Percentiles rank a stretch among this genome's conserved stretches.
phyloP scores from a whole-genome alignment of 2,113 vertebrate species.

The Clarias macrocephalus region DNA sequence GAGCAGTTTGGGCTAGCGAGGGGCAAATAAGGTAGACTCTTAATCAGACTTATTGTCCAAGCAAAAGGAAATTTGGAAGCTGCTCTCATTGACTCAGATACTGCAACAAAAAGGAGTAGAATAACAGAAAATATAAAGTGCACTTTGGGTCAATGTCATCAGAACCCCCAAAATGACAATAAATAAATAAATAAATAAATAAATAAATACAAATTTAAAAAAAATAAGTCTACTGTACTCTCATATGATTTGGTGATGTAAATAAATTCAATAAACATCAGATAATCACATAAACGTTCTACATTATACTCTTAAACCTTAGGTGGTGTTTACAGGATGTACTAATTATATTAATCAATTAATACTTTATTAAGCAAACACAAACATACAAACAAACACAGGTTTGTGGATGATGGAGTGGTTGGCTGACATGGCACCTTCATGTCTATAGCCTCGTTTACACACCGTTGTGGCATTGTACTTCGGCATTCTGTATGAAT shows the following conservation, averaged over 20 bases:
- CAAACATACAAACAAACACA: neutral
- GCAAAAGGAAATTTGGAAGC: neutral
- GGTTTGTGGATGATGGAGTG: neutral
- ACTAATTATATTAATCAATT: too few species aligned
- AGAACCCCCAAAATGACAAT: neutral
- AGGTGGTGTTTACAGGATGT: too few species aligned
- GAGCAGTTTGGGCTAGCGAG: neutral
- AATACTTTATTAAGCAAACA: too few species aligned
- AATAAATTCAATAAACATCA: neutral
- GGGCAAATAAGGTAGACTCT: neutral
- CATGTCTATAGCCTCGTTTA: too few species aligned
- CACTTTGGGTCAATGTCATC: neutral
- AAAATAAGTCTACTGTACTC: conserved; percentile 6
- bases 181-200: too few species aligned
- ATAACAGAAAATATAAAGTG: neutral
- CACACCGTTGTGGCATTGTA: too few species aligned
- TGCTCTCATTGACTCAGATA: neutral
- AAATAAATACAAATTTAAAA: too few species aligned
- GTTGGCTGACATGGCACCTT: neutral
- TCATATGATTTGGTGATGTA: neutral
- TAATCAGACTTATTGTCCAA: neutral
- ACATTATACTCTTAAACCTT: too few species aligned
- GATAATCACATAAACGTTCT: neutral
- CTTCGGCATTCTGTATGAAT: too few species aligned
- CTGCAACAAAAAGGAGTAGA: neutral